A percentile compares a stretch with the other conserved stretches of the same genome.
Conservation (phyloP, 2,113 vertebrate genomes). For the Plecturocebus donacophilus region DNA sequence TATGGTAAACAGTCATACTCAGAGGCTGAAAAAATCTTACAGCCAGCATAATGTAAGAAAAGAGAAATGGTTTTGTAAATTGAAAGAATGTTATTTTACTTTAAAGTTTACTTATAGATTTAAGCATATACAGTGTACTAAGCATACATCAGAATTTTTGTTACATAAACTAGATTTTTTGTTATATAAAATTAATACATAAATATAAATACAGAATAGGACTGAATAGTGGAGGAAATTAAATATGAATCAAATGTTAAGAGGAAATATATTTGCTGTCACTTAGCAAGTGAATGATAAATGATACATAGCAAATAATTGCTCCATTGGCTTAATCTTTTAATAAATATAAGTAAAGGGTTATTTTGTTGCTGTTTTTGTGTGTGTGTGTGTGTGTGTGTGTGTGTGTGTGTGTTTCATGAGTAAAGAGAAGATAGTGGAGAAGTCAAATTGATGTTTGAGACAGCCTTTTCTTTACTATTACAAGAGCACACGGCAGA, state of each 20-base stretch:
- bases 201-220: not conserved
- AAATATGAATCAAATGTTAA: not conserved
- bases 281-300: not conserved
- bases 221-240: not conserved
- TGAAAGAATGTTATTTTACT: not conserved
- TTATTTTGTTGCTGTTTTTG: not conserved
- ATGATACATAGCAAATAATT: not conserved
- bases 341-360: not conserved
- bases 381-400: not conserved
- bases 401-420: not conserved
- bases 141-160: not conserved
- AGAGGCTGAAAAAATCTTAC: not conserved
- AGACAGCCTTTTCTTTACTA: not conserved
- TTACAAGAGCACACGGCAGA: not conserved
- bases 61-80: not conserved
- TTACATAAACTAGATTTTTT: not conserved
- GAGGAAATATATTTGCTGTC: not conserved
- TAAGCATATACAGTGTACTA: not conserved
- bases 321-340: not conserved
- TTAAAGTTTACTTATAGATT: not conserved
- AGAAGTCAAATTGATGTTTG: not conserved
- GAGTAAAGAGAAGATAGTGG: not conserved
- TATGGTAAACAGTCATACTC: fast-evolving
- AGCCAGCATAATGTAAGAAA: not conserved
- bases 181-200: not conserved